Evolutionary conservation across 2,113 vertebrate genomes (phyloP), one percentile per base, ranked within the genome.

Genomic region (Oreochromis spilurus): DNA sequence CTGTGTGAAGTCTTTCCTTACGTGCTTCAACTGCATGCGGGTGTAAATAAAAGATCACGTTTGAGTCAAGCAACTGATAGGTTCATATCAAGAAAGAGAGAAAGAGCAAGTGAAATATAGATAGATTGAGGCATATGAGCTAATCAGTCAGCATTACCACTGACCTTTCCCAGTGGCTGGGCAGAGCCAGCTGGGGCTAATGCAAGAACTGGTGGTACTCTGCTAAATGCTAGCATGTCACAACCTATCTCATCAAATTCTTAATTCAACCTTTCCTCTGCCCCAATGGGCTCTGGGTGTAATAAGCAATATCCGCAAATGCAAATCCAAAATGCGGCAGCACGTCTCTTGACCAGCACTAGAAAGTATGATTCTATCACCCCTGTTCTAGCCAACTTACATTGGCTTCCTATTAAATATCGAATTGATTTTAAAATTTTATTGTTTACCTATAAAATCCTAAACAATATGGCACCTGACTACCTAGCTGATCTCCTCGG

Each of bases 141-240:
- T 72, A 81, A 88, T 77, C 78, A 84, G 77, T 43, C 82, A 60
- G 53, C 72, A 87, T 92, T 90, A 91, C 53, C 75, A 45, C 10
- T 92, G 93, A 94, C 94, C 94, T 95, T 95, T 95, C 86, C 83
- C 83, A 60, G 16, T 75, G 90, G 83, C 60, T 58, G 57, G 80
- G 52, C 80, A 84, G 84, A 91, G 53, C 17, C 17, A 62, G 87
- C 34, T 26, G 1, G 43, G 78, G 79, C 87, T 52, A 86, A 86
- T 58, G 31, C 80, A 85, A 19, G 17, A 34, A 72, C 62, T 86
- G 86, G 72, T 89, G 86, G 45, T 90, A 87, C 79, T 65, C 89
- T 13, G 80, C 86, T 93, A 91, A 95, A 95, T 92, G 92, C 87
- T 89, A 85, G 83, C 89, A 87, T 91, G 93, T 95, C 94, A 93